Conservation (phyloP, 2,113 vertebrate species). For the Heloderma charlesbogerti region DNA sequence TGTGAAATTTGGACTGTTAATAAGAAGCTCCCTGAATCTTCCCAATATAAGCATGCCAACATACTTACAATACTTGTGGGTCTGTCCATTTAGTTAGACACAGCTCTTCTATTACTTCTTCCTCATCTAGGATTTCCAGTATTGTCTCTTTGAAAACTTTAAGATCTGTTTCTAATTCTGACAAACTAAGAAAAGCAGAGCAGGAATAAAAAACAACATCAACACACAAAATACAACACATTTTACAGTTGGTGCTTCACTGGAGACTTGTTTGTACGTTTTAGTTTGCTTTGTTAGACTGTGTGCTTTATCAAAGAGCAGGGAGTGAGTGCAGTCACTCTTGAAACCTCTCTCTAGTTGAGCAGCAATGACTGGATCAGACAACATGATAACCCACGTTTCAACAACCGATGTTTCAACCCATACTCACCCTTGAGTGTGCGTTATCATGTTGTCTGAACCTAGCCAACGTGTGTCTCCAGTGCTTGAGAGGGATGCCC, state of each 20-base stretch:
- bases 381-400: not conserved
- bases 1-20: not conserved
- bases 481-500: not conserved
- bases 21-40: not conserved
- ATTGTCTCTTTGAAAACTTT: constrained; percentile 95
- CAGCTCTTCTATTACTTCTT: constrained; percentile 93
- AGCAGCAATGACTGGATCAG: not conserved
- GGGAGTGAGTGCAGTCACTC: not conserved
- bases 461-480: too few relatives aligned
- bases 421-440: too few relatives aligned
- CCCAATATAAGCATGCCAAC: constrained; percentile 1
- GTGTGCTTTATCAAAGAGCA: not conserved
- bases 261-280: not conserved
- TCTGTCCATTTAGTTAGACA: constrained; percentile 95
- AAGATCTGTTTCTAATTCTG: constrained; percentile 96
- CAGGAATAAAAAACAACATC: not conserved
- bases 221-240: too few relatives aligned
- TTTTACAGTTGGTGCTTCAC: not conserved
- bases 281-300: not conserved
- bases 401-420: too few relatives aligned
- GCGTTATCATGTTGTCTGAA: too few relatives aligned
- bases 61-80: constrained; percentile 89
- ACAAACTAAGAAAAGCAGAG: constrained; percentile 82
- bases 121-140: constrained; percentile 95
- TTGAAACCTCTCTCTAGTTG: not conserved